Percentiles rank a stretch among this genome's conserved stretches.
These are phyloP conservation scores for Tachystola acroxantha DNA, from an alignment of 2,888 invertebrate species.

Conservation along the genomic window DNA sequence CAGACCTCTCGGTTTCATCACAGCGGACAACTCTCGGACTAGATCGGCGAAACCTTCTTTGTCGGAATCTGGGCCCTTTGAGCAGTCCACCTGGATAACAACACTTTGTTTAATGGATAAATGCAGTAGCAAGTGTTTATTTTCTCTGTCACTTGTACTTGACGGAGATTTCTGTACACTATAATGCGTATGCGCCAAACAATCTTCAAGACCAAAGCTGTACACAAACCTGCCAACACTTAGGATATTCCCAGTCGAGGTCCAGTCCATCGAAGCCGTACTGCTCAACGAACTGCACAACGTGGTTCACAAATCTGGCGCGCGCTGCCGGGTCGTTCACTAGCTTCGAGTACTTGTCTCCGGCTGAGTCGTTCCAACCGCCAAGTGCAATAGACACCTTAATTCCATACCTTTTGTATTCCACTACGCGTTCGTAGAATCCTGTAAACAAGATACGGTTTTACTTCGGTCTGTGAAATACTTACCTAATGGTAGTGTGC, in stretches of 20 bases:
- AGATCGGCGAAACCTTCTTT: constrained; percentile 87
- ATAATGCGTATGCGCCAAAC: too few species aligned
- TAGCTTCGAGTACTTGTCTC: constrained; percentile 91
- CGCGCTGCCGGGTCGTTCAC: constrained; percentile 87
- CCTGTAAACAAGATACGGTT: constrained; percentile 74
- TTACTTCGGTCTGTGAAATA: neutral
- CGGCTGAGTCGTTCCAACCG: constrained; percentile 97
- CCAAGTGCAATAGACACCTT: constrained; percentile 94
- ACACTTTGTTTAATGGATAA: too few species aligned
- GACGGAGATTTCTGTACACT: too few species aligned
- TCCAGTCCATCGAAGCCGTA: constrained; percentile 96
- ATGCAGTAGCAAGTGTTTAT: too few species aligned
- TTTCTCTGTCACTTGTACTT: too few species aligned
- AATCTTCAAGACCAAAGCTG: too few species aligned
- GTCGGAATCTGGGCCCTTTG: constrained; percentile 89
- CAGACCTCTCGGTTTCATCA: constrained; percentile 81
- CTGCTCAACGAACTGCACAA: constrained; percentile 86
- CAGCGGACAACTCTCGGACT: constrained; percentile 84
- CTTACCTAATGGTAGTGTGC: neutral
- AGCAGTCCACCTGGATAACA: constrained; percentile 86
- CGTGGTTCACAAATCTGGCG: constrained; percentile 85
- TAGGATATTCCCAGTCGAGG: constrained; percentile 96
- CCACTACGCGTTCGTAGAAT: constrained; percentile 91
- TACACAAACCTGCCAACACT: constrained; percentile 87
- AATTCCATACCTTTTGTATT: constrained; percentile 86